A percentile compares a stretch with the other conserved stretches of the same genome.
phyloP scores from a whole-genome alignment of 2,113 vertebrate genomes.

The Paradisaea rubra region DNA sequence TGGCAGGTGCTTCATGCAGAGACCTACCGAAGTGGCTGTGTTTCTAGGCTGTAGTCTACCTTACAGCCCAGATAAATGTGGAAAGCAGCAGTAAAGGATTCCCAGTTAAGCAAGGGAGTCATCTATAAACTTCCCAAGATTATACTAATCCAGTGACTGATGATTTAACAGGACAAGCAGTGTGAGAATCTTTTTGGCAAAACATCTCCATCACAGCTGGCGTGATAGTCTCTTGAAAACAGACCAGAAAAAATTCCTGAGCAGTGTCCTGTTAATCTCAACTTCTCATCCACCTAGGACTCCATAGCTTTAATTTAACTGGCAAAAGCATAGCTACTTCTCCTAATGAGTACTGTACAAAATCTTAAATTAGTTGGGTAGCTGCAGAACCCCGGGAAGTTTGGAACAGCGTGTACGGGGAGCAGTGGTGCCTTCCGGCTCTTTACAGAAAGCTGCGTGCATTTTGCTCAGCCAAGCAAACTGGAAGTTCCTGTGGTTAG shows the following conservation, averaged over 20 bases:
- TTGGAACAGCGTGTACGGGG: constrained; percentile 10
- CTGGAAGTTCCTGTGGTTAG: constrained; percentile 48
- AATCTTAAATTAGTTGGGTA: not conserved
- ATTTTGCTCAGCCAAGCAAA: constrained; percentile 43
- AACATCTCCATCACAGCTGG: not conserved
- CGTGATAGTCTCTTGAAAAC: not conserved
- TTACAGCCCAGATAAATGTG: not conserved
- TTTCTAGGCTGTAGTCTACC: not conserved
- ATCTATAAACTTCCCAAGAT: not conserved
- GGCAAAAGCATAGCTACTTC: not conserved
- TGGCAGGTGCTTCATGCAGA: not conserved
- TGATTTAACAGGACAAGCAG: not conserved
- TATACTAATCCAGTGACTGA: not conserved
- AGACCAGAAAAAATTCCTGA: not conserved
- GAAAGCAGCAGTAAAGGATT: not conserved
- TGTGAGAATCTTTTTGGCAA: not conserved
- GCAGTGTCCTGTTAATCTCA: not conserved
- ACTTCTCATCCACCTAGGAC: not conserved
- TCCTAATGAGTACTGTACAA: constrained; percentile 24
- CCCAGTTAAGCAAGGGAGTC: not conserved
- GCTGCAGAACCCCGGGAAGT: constrained; percentile 11
- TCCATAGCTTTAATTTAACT: not conserved
- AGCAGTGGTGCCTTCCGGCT: constrained; percentile 48
- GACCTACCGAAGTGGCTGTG: not conserved
- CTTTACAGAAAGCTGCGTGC: constrained; percentile 20